Evolutionary conservation across 64 coral and sea anemone species (phyloP), one percentile per base, ranked within the genome.

Genomic region (Cladopsammia gracilis): DNA sequence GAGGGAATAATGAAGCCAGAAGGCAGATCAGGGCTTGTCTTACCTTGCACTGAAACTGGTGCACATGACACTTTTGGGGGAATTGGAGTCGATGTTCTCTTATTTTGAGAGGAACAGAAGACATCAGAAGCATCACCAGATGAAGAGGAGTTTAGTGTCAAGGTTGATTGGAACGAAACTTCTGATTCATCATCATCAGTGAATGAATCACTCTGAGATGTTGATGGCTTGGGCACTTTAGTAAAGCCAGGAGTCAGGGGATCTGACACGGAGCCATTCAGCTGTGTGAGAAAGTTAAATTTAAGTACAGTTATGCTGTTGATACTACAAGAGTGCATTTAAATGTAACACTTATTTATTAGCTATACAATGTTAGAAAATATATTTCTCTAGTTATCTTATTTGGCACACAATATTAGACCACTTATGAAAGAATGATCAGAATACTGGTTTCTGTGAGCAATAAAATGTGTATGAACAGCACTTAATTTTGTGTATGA

Each of bases 1-100:
- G 76, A 25, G 58, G 76, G 76, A 22, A 78, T n/a, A 78, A 78
- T 22, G 58, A 78, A 78, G 58, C n/a, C 76, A 78, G 51, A 22
- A 22, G 76, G 51, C 6, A 78, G 76, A n/a, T 59, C 42, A 73
- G 26, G 19, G 19, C 23, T 78, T 78, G 76, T 18, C 76, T 53
- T 78, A 53, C 53, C 6, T 78, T 9, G 6, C 49, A 19, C 76
- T 26, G 52, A 78, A 72, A 78, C 50, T 56, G 51, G 50, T 53
- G 5, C 43, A 47, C 10, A 25, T 26, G 76, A 78, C 4, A 78
- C 19, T 26, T 26, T 58, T 56, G 10, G 19, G 51, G 53, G 49
- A 26, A 26, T 57, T 78, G 51, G 67, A 70, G 67, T 70, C 19
- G 74, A 22, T 20, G 46, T 53, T 12, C 48, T 77, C 24, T 25